Conservation (phyloP, 2,888 invertebrate species). For the Allacma fusca region DNA sequence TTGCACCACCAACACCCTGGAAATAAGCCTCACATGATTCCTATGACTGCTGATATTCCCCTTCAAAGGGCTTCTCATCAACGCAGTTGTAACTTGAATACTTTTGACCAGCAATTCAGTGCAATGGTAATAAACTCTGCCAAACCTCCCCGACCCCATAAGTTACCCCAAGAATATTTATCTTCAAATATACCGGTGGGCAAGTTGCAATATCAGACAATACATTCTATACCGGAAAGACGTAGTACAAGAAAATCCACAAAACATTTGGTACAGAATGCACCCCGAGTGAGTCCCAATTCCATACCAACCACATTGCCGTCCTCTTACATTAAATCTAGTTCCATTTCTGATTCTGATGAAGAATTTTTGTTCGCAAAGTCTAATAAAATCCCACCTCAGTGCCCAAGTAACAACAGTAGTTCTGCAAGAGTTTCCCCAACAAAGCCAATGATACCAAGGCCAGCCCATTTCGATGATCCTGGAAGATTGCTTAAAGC, state of each 20-base stretch:
- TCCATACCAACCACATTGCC: not conserved
- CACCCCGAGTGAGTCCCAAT: conserved; percentile 3
- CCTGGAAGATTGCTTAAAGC: conserved; percentile 57
- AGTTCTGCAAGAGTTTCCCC: conserved; percentile 19
- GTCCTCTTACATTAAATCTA: not conserved
- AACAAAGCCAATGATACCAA: not conserved
- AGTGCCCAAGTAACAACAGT: conserved; percentile 5
- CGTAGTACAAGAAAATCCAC: not conserved
- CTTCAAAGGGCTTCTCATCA: not conserved
- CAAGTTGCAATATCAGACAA: conserved; percentile 49
- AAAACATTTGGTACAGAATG: not conserved
- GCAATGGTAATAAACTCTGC: not conserved
- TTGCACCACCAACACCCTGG: not conserved
- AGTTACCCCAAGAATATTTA: conserved; percentile 44
- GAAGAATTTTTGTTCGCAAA: conserved; percentile 38
- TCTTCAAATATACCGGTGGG: conserved; percentile 11
- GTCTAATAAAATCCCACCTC: not conserved
- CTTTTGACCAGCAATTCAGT: conserved; percentile 18
- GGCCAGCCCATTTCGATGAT: conserved; percentile 49
- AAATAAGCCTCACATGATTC: not conserved
- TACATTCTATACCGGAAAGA: conserved; percentile 47
- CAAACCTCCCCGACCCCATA: conserved; percentile 30
- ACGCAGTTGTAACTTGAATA: not conserved
- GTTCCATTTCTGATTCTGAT: conserved; percentile 46
- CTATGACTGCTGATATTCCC: conserved; percentile 30